Evolutionary conservation across 2,888 invertebrate genomes (phyloP).

Genomic region (Lithophane leautieri): DNA sequence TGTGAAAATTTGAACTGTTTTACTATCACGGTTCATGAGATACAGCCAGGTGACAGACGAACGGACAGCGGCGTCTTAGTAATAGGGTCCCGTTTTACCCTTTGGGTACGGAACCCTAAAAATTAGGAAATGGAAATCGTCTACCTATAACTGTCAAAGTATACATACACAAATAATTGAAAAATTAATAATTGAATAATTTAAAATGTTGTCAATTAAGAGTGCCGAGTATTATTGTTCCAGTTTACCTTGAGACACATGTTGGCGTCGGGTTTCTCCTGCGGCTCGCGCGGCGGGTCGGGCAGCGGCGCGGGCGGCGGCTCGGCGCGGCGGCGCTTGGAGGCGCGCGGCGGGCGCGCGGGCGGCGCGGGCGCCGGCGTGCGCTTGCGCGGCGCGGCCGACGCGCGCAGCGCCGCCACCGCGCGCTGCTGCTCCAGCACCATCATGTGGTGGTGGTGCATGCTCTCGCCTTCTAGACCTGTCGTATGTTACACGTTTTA

Average conservation of each 20-base stretch:
- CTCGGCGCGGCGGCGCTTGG: conserved; percentile 79
- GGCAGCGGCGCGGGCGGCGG: conserved; percentile 87
- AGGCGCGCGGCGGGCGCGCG: conserved; percentile 81
- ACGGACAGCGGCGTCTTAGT: no score
- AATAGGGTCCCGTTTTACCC: no score
- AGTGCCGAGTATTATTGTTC: no score
- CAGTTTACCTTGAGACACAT: conserved; percentile 94
- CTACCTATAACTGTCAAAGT: not conserved
- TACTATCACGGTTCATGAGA: no score
- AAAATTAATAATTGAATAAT: no score
- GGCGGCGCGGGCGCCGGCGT: conserved; percentile 71
- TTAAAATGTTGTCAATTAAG: not conserved
- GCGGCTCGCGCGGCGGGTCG: conserved; percentile 92
- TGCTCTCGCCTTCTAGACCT: conserved; percentile 89
- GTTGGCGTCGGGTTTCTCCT: conserved; percentile 95
- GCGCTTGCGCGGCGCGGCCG: conserved; percentile 54
- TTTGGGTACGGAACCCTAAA: no score
- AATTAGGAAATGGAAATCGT: no score
- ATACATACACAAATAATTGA: no score
- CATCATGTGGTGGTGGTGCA: conserved; percentile 91
- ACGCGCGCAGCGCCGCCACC: conserved; percentile 82
- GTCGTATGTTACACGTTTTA: not conserved
- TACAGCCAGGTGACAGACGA: no score
- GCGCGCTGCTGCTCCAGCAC: conserved; percentile 90
- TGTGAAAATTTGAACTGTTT: no score